Evolutionary conservation across 2,888 invertebrate genomes (phyloP).

Genomic region (Apodemia mormo): DNA sequence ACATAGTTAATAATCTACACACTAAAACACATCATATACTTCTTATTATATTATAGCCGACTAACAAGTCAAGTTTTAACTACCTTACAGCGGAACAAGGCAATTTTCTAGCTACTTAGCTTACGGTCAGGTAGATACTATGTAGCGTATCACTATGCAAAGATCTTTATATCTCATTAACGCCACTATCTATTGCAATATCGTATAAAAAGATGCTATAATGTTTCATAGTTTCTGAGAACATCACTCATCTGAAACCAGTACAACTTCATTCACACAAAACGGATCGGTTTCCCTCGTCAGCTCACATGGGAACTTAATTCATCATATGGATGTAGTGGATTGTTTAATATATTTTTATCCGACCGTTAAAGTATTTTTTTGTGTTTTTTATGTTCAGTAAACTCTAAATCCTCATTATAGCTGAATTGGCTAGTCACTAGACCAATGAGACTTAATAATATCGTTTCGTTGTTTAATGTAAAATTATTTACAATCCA

Average conservation of each 20-base stretch:
- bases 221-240: neutral
- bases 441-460: too few relatives aligned
- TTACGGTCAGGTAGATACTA: neutral
- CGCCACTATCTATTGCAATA: neutral
- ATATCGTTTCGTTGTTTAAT: too few relatives aligned
- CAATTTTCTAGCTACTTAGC: neutral
- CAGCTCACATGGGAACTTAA: neutral
- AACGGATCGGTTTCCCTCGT: constrained; percentile 2
- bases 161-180: neutral
- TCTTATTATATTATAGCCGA: too few relatives aligned
- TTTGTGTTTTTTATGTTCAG: too few relatives aligned
- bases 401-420: too few relatives aligned
- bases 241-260: constrained; percentile 5
- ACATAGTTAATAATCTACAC: too few relatives aligned
- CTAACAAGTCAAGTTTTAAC: neutral
- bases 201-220: neutral
- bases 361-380: too few relatives aligned
- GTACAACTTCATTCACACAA: neutral
- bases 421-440: too few relatives aligned
- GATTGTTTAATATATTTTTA: neutral
- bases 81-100: neutral
- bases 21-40: too few relatives aligned
- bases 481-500: too few relatives aligned
- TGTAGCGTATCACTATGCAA: neutral
- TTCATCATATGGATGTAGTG: neutral